Conservation (phyloP, 1,140 invertebrate genomes). For the Drusus annulatus region DNA sequence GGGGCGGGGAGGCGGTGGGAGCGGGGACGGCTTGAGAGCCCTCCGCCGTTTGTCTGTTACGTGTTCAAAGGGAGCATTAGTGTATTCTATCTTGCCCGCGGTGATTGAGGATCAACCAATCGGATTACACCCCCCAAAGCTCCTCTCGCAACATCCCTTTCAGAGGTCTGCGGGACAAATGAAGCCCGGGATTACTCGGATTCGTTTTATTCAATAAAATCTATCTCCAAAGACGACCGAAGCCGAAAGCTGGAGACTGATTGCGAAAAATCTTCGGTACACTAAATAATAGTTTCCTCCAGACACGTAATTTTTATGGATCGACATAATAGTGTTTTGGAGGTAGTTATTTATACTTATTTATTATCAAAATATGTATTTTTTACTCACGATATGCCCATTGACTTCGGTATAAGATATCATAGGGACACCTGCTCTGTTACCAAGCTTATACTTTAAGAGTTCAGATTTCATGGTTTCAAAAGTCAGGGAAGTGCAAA, state of each 20-base stretch:
- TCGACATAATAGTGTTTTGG: background rate
- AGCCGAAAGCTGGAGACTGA: constrained; percentile 28
- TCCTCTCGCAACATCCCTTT: constrained; percentile 24
- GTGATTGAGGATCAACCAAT: constrained; percentile 50
- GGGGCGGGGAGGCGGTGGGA: background rate
- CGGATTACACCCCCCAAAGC: constrained; percentile 38
- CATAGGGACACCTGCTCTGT: no score
- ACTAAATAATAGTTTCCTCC: background rate
- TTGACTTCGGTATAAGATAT: no score
- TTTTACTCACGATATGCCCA: no score
- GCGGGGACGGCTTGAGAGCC: no score
- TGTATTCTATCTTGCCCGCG: constrained; percentile 42
- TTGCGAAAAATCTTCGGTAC: constrained; percentile 24
- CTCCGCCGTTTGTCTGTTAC: background rate
- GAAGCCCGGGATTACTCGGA: constrained; percentile 45
- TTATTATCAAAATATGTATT: no score
- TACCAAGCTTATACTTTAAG: no score
- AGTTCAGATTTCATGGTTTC: no score
- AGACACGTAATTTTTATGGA: background rate
- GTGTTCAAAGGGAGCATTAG: constrained; percentile 40
- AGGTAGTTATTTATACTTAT: no score
- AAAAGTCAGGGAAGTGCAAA: no score
- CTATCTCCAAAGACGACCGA: constrained; percentile 35
- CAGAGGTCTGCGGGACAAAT: constrained; percentile 40
- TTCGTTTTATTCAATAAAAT: constrained; percentile 49